Base-by-base conservation (phyloP, 2,888 invertebrate genomes). In the Synergus japonicus region DNA sequence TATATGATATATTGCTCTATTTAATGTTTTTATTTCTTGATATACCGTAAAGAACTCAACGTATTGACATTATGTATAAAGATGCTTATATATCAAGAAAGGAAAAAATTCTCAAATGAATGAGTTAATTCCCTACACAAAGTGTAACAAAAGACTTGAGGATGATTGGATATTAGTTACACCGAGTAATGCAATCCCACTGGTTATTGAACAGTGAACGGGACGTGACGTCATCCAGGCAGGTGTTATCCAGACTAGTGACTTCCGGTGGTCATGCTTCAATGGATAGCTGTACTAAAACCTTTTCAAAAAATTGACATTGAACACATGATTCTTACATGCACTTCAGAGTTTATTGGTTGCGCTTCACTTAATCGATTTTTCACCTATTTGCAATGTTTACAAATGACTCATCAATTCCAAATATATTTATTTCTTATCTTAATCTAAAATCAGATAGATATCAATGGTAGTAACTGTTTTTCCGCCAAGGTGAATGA, bases 211-310 rank as follows among this genome's bases (percentile, higher is more conserved):
- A 83, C 84, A 85, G 80, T 81, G 76, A 83, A 85, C 82, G 85
- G 85, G 84, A 82, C 78, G 84, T 87, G 87, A 87, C 86, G 87
- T 87, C 86, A 87, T 76, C 43, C 67, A 22, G 81, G 84, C 84
- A 88, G 86, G 85, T 86, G 87, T 83, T 84, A 73, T 79, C 81
- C 85, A 85, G 86, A 86, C 87, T 82, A 86, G 82, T 82, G 78
- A 83, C 84, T 85, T 86, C 86, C 86, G 86, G 83, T 78, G 79
- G 79, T 81, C 73, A 79, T 78, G 63, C 58, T 78, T 64, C 64
- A 78, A 69, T 67, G 41, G 58, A 58, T 41, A 49, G 49, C 77
- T 54, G 69, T 77, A 69, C 67, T 77, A 67, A 54, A 76, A 54
- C 29, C 76, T 63, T 76, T 63, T 76, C 76, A n/a, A 12, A 76